A percentile compares a stretch with the other conserved stretches of the same genome.
These are phyloP conservation scores for Horisme vitalbata DNA, from an alignment of 2,888 invertebrate genomes.

Conservation along the genomic window DNA sequence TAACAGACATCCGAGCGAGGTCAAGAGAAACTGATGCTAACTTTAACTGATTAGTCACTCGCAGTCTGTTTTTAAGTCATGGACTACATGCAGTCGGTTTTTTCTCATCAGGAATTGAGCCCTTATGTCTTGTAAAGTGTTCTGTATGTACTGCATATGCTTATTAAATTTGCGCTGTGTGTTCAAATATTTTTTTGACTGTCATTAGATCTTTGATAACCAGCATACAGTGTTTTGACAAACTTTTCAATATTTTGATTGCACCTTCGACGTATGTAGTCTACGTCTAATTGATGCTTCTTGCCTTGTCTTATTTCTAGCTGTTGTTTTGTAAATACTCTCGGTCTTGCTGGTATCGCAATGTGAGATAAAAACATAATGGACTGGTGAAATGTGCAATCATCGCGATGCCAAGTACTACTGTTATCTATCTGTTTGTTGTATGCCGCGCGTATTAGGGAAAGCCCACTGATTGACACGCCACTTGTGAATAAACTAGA, in stretches of 20 bases:
- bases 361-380: slow-evolving; percentile 15
- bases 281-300: slow-evolving; percentile 11
- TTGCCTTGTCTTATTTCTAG: slow-evolving; percentile 9
- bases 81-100: slow-evolving; percentile 9
- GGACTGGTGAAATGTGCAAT: slow-evolving; percentile 7
- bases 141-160: no score
- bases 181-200: no score
- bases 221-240: no score
- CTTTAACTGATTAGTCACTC: slow-evolving; percentile 24
- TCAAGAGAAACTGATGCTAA: slow-evolving; percentile 23
- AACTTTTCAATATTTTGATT: no score
- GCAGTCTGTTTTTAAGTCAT: neutral
- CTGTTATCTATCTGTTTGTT: slow-evolving; percentile 14
- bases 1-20: slow-evolving; percentile 22
- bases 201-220: no score
- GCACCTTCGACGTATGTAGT: no score
- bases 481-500: neutral
- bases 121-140: no score
- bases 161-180: no score
- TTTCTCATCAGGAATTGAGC: no score
- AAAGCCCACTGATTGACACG: neutral
- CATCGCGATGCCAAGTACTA: slow-evolving; percentile 5
- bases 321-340: slow-evolving; percentile 19
- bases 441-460: slow-evolving; percentile 1
- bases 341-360: slow-evolving; percentile 9